Percentiles rank a stretch among this genome's conserved stretches.
Conservation (phyloP, 2,888 invertebrate species). For the Pyrrhosoma nymphula region DNA sequence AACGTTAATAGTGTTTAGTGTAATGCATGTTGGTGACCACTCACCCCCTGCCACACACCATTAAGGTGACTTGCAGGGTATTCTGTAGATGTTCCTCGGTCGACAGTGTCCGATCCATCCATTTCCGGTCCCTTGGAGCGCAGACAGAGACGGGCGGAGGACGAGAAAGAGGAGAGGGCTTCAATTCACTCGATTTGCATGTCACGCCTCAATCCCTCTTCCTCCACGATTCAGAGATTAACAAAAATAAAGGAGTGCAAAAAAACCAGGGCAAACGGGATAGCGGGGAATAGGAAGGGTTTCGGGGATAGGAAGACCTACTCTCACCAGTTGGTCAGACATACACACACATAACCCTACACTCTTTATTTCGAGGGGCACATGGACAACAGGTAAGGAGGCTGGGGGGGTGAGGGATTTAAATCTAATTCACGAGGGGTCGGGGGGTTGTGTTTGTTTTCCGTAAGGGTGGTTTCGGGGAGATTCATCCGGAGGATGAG, state of each 20-base stretch:
- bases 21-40: too few relatives aligned
- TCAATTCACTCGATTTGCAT: neutral
- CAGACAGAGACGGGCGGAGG: too few relatives aligned
- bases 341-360: too few relatives aligned
- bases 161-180: neutral
- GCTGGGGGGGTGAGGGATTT: neutral
- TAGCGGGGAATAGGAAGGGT: neutral
- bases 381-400: neutral
- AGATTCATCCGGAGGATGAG: too few relatives aligned
- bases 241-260: neutral
- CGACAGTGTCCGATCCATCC: too few relatives aligned
- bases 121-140: too few relatives aligned
- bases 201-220: neutral
- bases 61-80: too few relatives aligned
- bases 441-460: neutral
- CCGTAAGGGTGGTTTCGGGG: too few relatives aligned
- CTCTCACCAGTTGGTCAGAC: neutral
- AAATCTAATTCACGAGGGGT: neutral
- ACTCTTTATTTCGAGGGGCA: neutral
- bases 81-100: too few relatives aligned
- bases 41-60: too few relatives aligned
- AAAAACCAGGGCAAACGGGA: neutral
- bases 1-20: too few relatives aligned
- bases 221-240: neutral
- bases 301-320: constrained; percentile 14